Evolutionary conservation across 2,113 vertebrate genomes (phyloP).

Genomic region (Pantherophis guttatus): DNA sequence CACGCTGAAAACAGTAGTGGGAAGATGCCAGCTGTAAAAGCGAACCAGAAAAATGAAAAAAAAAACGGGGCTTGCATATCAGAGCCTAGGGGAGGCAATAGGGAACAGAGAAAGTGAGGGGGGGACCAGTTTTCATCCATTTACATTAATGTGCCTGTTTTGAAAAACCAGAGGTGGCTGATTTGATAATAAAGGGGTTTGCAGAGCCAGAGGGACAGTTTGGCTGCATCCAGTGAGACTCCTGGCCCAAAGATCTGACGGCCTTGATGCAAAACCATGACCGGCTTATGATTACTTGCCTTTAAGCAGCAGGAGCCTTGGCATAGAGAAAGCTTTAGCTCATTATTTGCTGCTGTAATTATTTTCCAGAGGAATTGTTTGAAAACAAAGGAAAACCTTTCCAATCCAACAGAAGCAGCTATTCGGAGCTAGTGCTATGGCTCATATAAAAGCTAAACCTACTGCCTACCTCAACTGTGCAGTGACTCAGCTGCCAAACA

Average conservation of each 20-base stretch:
- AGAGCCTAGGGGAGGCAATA: background rate
- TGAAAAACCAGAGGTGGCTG: background rate
- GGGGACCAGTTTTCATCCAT: background rate
- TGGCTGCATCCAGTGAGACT: background rate
- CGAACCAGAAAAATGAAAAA: background rate
- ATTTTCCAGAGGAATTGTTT: background rate
- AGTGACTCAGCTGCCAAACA: background rate
- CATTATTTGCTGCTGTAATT: background rate
- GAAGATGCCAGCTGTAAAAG: slow-evolving; percentile 14
- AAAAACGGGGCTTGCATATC: background rate
- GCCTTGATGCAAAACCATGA: slow-evolving; percentile 12
- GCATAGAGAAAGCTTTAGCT: background rate
- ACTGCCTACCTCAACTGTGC: background rate
- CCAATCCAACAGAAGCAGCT: background rate
- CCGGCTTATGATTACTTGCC: background rate
- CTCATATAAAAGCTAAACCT: background rate
- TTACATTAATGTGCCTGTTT: background rate
- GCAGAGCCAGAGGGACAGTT: background rate
- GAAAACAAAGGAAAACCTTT: slow-evolving; percentile 11
- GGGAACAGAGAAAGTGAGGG: background rate
- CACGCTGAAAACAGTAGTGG: background rate
- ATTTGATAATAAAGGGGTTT: background rate
- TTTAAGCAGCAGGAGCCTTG: slow-evolving; percentile 4
- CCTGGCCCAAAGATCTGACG: slow-evolving; percentile 8
- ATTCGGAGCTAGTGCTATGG: background rate